phyloP scores from a whole-genome alignment of 2,113 vertebrate genomes.

The Morone saxatilis region DNA sequence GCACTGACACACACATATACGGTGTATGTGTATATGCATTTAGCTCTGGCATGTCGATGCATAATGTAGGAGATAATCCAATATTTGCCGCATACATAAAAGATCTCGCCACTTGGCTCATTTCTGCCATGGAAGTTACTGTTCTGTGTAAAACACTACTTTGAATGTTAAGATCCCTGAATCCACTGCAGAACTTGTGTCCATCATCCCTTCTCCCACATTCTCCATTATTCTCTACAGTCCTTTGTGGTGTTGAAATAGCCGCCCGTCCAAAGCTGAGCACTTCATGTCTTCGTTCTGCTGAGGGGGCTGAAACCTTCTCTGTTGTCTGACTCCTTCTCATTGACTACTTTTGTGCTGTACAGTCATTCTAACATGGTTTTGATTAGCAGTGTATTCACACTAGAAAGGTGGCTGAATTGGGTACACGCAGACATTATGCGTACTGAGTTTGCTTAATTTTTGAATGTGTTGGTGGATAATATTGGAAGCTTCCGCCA shows the following conservation, averaged over 20 bases:
- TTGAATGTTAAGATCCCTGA: not conserved
- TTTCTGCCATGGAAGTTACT: not conserved
- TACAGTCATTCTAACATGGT: not conserved
- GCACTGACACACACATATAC: constrained; percentile 51
- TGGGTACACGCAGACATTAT: not conserved
- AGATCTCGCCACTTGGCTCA: not conserved
- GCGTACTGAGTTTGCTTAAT: not conserved
- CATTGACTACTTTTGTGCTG: not conserved
- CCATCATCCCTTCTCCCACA: constrained; percentile 24
- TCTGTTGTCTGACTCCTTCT: constrained; percentile 19
- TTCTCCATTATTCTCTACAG: constrained; percentile 48
- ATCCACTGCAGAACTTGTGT: constrained; percentile 1
- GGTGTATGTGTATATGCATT: constrained; percentile 16
- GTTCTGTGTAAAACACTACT: not conserved
- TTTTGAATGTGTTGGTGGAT: not conserved
- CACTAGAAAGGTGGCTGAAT: not conserved
- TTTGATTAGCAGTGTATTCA: not conserved
- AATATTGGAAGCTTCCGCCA: not conserved
- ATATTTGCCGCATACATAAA: not conserved
- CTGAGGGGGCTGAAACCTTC: constrained; percentile 36
- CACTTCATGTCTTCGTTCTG: constrained; percentile 41
- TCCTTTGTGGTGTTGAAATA: constrained; percentile 28
- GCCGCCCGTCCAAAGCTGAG: constrained; percentile 19
- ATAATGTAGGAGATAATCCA: not conserved
- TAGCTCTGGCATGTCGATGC: not conserved